phyloP scores from a whole-genome alignment of 2,113 vertebrate species.

The Aphyosemion australe region DNA sequence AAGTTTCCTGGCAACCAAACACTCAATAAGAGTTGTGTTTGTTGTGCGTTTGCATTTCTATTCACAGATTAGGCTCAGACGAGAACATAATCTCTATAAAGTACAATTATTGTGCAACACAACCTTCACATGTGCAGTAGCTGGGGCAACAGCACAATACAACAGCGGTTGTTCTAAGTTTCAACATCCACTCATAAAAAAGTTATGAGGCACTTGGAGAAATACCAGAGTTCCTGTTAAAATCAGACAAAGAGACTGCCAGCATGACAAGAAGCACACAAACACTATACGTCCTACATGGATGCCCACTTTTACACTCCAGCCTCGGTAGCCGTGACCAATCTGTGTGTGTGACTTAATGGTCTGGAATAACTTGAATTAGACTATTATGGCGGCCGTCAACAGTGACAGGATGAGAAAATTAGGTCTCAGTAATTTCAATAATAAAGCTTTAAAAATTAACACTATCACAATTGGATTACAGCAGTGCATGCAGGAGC shows the following conservation, averaged over 20 bases:
- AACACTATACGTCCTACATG: constrained; percentile 16
- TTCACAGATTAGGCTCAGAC: constrained; percentile 67
- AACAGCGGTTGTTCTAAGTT: constrained; percentile 24
- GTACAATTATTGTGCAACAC: constrained; percentile 38
- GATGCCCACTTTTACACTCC: constrained; percentile 24
- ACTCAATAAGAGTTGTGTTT: constrained; percentile 69
- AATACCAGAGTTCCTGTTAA: constrained; percentile 20
- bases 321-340: constrained; percentile 51
- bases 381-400: constrained; percentile 66
- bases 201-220: constrained; percentile 13
- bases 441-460: constrained; percentile 79
- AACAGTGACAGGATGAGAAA: constrained; percentile 70
- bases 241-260: constrained; percentile 28
- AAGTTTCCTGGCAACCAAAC: constrained; percentile 80
- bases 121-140: constrained; percentile 1
- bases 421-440: constrained; percentile 78
- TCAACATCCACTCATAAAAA: constrained; percentile 37
- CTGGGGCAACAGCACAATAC: constrained; percentile 18
- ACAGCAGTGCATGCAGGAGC: constrained; percentile 60
- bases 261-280: constrained; percentile 14
- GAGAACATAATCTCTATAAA: constrained; percentile 54
- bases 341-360: constrained; percentile 61
- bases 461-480: constrained; percentile 77
- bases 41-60: constrained; percentile 40
- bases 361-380: constrained; percentile 72